Evolutionary conservation across 2,888 invertebrate genomes (phyloP), one percentile per base, ranked within the genome.

Genomic region (Nemurella pictetii): DNA sequence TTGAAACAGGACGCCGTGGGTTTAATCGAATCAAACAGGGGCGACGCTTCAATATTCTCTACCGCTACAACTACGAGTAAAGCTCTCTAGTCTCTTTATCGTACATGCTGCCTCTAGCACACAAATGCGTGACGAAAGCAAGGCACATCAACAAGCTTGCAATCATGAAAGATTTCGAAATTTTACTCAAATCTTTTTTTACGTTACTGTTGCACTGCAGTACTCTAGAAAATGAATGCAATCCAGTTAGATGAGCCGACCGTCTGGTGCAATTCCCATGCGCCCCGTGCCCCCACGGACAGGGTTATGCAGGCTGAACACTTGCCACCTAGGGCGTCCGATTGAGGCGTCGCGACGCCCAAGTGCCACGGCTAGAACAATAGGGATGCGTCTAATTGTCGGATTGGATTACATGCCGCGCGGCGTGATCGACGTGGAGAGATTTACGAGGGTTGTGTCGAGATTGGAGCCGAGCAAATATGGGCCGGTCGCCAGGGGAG

Each of bases 311-410:
- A 55, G 1, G 55, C 55, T 20, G 1, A 12, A 12, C 55, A 7
- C 55, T 55, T 55, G 55, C 20, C 55, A 55, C 55, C 55, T 7
- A 55, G 55, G 55, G 55, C 55, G 28, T 75, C 75, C 28, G 75
- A 73, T 75, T 0, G 4, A 5, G 75, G 75, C 75, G 75, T 25
- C 28, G 75, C 75, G 75, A 75, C 75, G 75, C 75, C 75, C 55
- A 7, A 35, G 12, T 20, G 55, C n/a, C n/a, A 2, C 55, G 28
- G 75, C 9, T 75, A 25, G 26, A 75, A 75, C 75, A 75, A 75
- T 75, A 75, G 75, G 20, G 75, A 75, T 26, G 75, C 75, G 75
- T 25, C 75, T 75, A 75, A 75, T 75, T 75, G 75, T 75, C 28
- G 28, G 75, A 75, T 75, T 26, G 75, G 75, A 75, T 75, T 75